Percentiles rank a stretch among this genome's conserved stretches.
phyloP scores from a whole-genome alignment of 2,797 vertebrate genomes.

The Vultur gryphus region DNA sequence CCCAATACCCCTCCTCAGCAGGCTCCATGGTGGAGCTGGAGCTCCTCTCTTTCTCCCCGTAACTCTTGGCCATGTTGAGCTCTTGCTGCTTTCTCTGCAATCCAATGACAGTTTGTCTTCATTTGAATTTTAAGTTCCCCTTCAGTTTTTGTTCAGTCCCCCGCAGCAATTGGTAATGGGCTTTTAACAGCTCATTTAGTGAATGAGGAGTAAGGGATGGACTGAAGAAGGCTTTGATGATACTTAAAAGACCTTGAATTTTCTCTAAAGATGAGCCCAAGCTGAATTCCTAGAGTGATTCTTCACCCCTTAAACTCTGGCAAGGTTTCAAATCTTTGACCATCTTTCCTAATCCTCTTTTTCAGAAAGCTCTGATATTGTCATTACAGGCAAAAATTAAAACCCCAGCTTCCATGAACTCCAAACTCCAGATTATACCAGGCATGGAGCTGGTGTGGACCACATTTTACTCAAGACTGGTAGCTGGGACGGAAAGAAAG shows the following conservation, averaged over 20 bases:
- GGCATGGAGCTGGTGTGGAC: background rate
- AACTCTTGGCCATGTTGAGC: background rate
- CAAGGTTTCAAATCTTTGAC: background rate
- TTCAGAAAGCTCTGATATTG: background rate
- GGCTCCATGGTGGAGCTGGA: background rate
- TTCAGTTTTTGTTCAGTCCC: background rate
- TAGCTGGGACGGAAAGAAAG: background rate
- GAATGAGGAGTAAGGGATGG: background rate
- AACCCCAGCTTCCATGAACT: background rate
- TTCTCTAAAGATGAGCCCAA: background rate
- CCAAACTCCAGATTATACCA: background rate
- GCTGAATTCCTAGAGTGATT: background rate
- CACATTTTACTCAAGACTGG: background rate
- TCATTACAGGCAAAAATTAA: background rate
- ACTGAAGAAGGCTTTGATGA: background rate
- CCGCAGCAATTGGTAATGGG: background rate
- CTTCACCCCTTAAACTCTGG: background rate
- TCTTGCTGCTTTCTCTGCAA: background rate
- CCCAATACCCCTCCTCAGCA: background rate
- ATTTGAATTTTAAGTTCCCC: background rate
- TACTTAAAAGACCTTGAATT: background rate
- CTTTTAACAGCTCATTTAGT: background rate
- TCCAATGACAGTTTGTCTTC: background rate
- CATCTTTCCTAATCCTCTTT: background rate
- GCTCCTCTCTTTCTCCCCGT: background rate